Evolutionary conservation across 2,113 vertebrate species (phyloP).

Genomic region (Onychorhynchus coronatus): DNA sequence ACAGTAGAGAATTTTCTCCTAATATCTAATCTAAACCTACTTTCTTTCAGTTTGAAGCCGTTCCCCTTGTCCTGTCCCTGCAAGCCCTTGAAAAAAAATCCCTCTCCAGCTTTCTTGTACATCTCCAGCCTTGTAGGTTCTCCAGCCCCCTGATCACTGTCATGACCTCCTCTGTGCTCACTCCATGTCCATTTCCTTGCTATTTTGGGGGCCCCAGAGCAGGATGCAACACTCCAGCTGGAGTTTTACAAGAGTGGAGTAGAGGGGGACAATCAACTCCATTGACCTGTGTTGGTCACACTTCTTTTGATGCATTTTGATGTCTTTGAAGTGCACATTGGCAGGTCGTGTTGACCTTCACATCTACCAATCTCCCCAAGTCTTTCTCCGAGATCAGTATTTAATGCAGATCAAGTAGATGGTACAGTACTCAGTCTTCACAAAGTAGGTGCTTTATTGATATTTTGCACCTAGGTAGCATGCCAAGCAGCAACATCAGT

Average conservation of each 20-base stretch:
- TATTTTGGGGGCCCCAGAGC: neutral
- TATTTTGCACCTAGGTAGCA: neutral
- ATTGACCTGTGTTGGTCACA: neutral
- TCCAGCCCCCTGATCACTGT: neutral
- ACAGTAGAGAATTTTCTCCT: neutral
- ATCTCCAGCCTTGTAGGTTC: too few species aligned
- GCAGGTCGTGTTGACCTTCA: neutral
- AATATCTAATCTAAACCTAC: neutral
- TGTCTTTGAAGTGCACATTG: neutral
- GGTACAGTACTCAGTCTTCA: neutral
- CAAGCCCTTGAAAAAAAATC: neutral
- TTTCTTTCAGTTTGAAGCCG: neutral
- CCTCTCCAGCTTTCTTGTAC: neutral
- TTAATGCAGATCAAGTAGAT: neutral
- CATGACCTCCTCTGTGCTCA: too few species aligned
- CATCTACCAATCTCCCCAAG: neutral
- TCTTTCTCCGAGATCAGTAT: neutral
- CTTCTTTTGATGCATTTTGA: neutral
- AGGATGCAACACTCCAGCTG: too few species aligned
- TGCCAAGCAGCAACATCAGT: conserved; percentile 2
- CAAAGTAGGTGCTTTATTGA: neutral
- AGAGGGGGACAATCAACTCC: neutral
- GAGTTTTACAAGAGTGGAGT: neutral
- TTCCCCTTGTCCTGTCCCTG: neutral
- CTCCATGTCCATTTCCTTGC: neutral